phyloP scores from a whole-genome alignment of 2,113 vertebrate genomes.

The Desmodus rotundus region DNA sequence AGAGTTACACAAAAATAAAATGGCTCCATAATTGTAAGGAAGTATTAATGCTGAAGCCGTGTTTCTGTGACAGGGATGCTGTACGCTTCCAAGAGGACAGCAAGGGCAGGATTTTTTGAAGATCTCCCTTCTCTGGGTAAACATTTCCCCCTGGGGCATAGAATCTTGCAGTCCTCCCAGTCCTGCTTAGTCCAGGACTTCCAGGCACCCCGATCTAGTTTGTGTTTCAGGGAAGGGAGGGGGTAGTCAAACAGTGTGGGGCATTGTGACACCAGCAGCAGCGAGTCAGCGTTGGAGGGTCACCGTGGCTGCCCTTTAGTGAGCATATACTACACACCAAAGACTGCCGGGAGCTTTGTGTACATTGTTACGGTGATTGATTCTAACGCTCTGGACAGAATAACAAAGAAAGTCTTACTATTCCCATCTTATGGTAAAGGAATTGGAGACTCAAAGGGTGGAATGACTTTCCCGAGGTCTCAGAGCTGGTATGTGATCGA shows the following conservation, averaged over 20 bases:
- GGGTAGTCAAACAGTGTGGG: neutral
- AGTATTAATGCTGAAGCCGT: neutral
- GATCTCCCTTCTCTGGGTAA: neutral
- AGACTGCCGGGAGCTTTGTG: neutral
- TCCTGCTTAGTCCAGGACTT: neutral
- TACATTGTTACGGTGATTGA: neutral
- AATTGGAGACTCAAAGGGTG: neutral
- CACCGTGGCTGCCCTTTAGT: neutral
- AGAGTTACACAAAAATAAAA: slow-evolving; percentile 45
- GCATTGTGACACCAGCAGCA: neutral
- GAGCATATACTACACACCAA: neutral
- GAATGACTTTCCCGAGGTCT: neutral
- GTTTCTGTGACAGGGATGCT: neutral
- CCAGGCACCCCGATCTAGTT: neutral
- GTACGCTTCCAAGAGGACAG: neutral
- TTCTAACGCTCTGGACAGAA: neutral
- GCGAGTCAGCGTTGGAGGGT: accelerated
- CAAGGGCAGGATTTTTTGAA: neutral
- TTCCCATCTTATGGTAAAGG: neutral
- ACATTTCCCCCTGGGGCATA: neutral
- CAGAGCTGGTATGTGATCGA: neutral
- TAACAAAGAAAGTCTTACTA: neutral
- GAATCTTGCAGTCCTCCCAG: neutral
- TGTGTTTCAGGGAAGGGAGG: neutral
- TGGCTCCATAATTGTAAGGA: neutral